Conservation (phyloP, 2,888 invertebrate genomes). For the Heliconius sara region DNA sequence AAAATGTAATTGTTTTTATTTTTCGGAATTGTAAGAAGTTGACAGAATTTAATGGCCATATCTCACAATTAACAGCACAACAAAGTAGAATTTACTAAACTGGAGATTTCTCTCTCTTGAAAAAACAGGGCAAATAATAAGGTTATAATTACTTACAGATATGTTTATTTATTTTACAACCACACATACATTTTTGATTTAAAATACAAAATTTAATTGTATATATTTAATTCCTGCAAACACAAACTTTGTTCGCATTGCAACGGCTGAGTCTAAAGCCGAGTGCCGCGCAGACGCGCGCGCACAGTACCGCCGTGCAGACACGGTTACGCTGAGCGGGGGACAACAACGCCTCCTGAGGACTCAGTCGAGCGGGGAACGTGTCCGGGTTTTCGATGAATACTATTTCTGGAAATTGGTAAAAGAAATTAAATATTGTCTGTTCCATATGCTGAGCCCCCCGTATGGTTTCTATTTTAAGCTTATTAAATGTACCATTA, state of each 20-base stretch:
- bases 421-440: background rate
- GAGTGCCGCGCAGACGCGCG: constrained; percentile 21
- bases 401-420: constrained; percentile 1
- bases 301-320: constrained; percentile 18
- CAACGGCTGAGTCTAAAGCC: constrained; percentile 34
- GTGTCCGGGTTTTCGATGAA: constrained; percentile 22
- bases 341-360: background rate
- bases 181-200: background rate
- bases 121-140: background rate
- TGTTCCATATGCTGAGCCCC: too few species aligned
- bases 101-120: background rate
- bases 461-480: too few species aligned
- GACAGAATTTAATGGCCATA: too few species aligned
- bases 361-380: constrained; percentile 8
- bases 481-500: too few species aligned
- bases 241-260: constrained; percentile 30
- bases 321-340: background rate
- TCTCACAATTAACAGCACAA: too few species aligned
- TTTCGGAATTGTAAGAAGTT: too few species aligned
- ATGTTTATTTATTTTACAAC: background rate
- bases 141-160: background rate
- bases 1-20: too few species aligned
- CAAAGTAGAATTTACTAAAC: too few species aligned
- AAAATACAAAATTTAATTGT: background rate
- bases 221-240: constrained; percentile 27